These are phyloP conservation scores for Drosophila dives DNA, from an alignment of 2,888 invertebrate genomes.

Conservation along the genomic window DNA sequence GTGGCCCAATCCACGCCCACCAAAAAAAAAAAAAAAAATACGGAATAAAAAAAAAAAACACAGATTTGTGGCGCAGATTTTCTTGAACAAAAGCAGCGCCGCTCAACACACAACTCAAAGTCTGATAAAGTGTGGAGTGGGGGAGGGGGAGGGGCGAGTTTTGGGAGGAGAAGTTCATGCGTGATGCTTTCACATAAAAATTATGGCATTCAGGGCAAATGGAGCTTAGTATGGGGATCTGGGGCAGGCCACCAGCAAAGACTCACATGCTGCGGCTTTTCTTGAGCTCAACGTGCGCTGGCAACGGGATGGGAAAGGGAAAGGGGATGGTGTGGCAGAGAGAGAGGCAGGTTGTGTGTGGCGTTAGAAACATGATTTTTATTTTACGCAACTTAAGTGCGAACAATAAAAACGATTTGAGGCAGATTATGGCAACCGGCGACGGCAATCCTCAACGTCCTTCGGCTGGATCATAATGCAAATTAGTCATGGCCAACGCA, in stretches of 20 bases:
- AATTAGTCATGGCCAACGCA: constrained; percentile 79
- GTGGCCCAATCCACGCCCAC: constrained; percentile 18
- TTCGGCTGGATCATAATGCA: constrained; percentile 71
- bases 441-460: constrained; percentile 38
- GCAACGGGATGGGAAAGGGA: not conserved
- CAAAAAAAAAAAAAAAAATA: constrained; percentile 1
- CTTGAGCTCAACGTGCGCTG: constrained; percentile 35
- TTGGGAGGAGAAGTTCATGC: constrained; percentile 56
- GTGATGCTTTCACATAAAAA: constrained; percentile 81
- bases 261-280: constrained; percentile 56
- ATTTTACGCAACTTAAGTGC: constrained; percentile 85
- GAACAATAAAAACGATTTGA: constrained; percentile 82
- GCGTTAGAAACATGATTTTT: constrained; percentile 84
- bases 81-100: constrained; percentile 44
- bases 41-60: constrained; percentile 21
- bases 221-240: constrained; percentile 67
- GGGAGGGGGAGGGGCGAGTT: not conserved
- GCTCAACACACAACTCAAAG: constrained; percentile 48
- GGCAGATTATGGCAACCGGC: constrained; percentile 73
- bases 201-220: constrained; percentile 77
- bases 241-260: constrained; percentile 42
- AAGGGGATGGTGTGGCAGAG: not conserved
- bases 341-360: constrained; percentile 25
- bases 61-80: constrained; percentile 69
- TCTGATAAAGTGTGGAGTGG: constrained; percentile 65